Conservation (phyloP, 2,888 invertebrate genomes). For the Patella pellucida region DNA sequence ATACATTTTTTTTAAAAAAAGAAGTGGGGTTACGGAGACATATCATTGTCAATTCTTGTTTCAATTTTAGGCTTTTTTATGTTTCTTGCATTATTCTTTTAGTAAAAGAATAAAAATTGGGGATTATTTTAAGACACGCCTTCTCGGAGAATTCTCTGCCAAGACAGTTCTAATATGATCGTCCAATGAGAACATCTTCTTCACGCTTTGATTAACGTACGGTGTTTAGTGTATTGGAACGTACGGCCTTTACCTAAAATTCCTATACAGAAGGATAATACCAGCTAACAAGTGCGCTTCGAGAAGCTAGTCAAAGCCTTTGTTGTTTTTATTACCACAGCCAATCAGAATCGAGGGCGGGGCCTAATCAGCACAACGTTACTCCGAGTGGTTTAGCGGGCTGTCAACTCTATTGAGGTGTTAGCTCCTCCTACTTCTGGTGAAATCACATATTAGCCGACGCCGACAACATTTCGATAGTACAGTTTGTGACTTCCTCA, state of each 20-base stretch:
- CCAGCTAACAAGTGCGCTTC: background rate
- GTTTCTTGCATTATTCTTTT: no score
- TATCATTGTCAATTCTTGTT: no score
- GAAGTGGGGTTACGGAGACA: no score
- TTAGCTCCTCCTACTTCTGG: background rate
- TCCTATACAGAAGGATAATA: background rate
- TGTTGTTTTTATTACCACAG: background rate
- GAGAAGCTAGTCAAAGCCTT: background rate
- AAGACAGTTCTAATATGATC: no score
- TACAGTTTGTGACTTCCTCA: conserved; percentile 10
- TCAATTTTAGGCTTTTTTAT: no score
- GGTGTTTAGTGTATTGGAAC: background rate
- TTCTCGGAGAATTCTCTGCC: no score
- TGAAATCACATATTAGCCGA: no score
- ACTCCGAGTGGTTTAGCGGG: conserved; percentile 8
- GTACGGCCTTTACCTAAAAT: background rate
- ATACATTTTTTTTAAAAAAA: no score
- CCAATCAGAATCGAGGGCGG: conserved; percentile 24
- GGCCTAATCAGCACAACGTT: background rate
- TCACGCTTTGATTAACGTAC: no score
- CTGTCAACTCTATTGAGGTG: background rate
- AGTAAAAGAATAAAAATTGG: no score
- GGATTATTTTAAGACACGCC: no score
- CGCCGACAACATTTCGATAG: background rate
- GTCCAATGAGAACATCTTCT: no score